phyloP scores from a whole-genome alignment of 2,113 vertebrate genomes.

The Spermophilus dauricus region DNA sequence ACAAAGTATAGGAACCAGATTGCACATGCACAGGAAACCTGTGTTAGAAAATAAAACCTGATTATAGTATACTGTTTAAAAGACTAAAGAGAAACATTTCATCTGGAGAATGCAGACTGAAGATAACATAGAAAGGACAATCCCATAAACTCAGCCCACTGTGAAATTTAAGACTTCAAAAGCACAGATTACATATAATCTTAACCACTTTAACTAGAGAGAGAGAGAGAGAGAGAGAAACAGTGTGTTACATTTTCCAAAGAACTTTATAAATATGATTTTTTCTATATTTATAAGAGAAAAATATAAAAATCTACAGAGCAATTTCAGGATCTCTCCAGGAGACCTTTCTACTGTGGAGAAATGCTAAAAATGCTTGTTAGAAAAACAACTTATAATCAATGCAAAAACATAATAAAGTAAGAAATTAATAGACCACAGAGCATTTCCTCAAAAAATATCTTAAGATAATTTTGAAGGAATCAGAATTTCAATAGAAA shows the following conservation, averaged over 20 bases:
- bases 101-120: conserved; percentile 73
- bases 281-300: conserved; percentile 7
- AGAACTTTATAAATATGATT: neutral
- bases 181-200: neutral
- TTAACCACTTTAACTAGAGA: neutral
- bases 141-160: neutral
- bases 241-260: neutral
- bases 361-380: neutral
- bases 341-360: neutral
- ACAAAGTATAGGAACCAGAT: conserved; percentile 60
- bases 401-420: neutral
- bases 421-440: conserved; percentile 52
- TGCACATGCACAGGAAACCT: conserved; percentile 77
- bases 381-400: conserved; percentile 33
- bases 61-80: conserved; percentile 68
- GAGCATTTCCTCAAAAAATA: neutral
- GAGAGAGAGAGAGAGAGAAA: too few species aligned
- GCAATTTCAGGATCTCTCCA: neutral
- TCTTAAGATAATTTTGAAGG: conserved; percentile 56
- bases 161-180: neutral
- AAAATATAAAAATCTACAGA: conserved; percentile 17
- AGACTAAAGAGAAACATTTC: conserved; percentile 68
- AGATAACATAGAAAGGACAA: neutral
- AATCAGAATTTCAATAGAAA: conserved; percentile 62
- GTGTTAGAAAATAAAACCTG: conserved; percentile 44